These are phyloP conservation scores for Arrhamphus sclerolepis DNA, from an alignment of 2,797 vertebrate genomes.

Conservation along the genomic window DNA sequence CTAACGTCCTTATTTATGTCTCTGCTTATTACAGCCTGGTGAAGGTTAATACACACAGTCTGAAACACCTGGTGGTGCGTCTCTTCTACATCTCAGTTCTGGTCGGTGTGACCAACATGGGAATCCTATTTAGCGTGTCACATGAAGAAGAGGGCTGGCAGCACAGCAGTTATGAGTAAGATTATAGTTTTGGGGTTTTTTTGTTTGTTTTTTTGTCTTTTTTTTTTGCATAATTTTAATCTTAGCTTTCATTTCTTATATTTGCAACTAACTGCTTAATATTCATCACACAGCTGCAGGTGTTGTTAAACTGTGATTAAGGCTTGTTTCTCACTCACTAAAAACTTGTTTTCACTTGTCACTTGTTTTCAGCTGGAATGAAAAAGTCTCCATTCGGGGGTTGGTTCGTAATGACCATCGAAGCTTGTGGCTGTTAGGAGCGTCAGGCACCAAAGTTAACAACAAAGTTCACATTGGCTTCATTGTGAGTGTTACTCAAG, in stretches of 20 bases:
- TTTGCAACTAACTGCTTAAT: too few relatives aligned
- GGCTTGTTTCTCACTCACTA: neutral
- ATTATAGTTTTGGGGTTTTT: too few relatives aligned
- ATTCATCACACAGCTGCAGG: too few relatives aligned
- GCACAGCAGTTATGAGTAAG: rapidly evolving
- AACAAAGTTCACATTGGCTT: slow-evolving; percentile 39
- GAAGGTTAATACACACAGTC: slow-evolving; percentile 47
- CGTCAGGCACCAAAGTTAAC: rapidly evolving
- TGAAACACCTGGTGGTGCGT: rapidly evolving
- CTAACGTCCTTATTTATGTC: neutral
- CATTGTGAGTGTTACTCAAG: slow-evolving; percentile 62
- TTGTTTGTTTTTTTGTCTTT: too few relatives aligned
- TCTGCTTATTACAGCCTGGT: slow-evolving; percentile 56
- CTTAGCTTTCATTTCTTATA: too few relatives aligned
- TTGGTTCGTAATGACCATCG: slow-evolving; percentile 56
- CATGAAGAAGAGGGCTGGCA: rapidly evolving
- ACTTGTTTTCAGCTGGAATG: slow-evolving; percentile 24
- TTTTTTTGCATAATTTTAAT: too few relatives aligned
- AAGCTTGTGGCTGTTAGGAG: slow-evolving; percentile 72
- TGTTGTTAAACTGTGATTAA: too few relatives aligned
- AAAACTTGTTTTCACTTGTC: neutral
- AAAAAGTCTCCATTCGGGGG: rapidly evolving
- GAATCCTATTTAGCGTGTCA: neutral
- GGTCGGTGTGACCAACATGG: slow-evolving; percentile 6
- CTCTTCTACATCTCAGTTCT: slow-evolving; percentile 63